Evolutionary conservation across 2,888 invertebrate genomes (phyloP).

Genomic region (Euplagia quadripunctaria): DNA sequence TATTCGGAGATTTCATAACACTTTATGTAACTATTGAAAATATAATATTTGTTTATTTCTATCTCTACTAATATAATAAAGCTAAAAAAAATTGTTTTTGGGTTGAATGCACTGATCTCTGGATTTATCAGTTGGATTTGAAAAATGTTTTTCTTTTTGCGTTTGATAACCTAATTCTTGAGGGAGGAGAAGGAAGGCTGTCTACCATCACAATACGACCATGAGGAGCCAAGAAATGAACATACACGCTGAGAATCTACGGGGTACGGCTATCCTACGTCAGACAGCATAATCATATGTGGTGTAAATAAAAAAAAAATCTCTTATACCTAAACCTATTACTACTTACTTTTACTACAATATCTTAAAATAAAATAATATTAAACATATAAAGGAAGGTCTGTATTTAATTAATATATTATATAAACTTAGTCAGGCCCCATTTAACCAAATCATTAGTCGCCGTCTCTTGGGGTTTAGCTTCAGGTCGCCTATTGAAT

Average conservation of each 20-base stretch:
- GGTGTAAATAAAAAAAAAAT: not conserved
- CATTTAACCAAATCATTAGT: not conserved
- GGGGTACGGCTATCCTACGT: not conserved
- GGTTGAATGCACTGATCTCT: too few relatives aligned
- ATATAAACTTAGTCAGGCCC: not conserved
- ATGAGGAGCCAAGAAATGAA: not conserved
- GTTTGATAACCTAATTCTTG: not conserved
- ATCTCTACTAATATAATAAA: too few relatives aligned
- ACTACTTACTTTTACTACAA: not conserved
- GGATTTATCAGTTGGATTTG: accelerated
- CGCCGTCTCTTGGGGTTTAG: not conserved
- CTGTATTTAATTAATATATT: too few relatives aligned
- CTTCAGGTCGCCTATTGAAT: not conserved
- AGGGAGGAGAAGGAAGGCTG: not conserved
- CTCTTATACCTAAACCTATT: not conserved
- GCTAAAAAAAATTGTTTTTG: too few relatives aligned
- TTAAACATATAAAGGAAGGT: too few relatives aligned
- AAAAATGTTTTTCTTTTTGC: not conserved
- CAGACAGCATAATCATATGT: not conserved
- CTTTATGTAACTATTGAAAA: too few relatives aligned
- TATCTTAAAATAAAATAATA: too few relatives aligned
- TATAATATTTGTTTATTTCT: too few relatives aligned
- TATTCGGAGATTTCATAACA: too few relatives aligned
- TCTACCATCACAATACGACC: not conserved
- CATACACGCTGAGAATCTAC: not conserved